Conservation (phyloP, 2,113 vertebrate species). For the Acanthisitta chloris region DNA sequence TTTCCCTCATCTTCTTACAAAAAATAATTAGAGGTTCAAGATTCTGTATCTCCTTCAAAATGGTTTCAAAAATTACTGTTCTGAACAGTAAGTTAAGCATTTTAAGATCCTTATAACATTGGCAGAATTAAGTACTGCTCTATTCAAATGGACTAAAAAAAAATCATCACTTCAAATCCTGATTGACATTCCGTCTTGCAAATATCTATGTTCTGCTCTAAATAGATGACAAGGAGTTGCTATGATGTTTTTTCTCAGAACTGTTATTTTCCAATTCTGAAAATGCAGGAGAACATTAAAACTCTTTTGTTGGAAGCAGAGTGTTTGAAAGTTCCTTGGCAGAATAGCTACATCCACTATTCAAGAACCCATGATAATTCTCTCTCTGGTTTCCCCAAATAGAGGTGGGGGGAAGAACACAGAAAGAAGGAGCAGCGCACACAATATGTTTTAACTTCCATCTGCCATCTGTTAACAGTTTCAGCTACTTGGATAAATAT, state of each 20-base stretch:
- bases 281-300: slow-evolving; percentile 30
- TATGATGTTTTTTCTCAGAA: slow-evolving; percentile 23
- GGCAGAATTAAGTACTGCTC: not conserved
- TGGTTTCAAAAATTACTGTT: not conserved
- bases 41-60: not conserved
- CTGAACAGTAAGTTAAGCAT: not conserved
- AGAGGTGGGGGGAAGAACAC: not conserved
- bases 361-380: slow-evolving; percentile 5
- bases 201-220: not conserved
- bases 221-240: not conserved
- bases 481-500: slow-evolving; percentile 37
- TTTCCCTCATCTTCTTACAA: not conserved
- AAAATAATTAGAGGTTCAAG: not conserved
- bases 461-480: slow-evolving; percentile 49
- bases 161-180: not conserved
- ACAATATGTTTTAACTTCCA: slow-evolving; percentile 42
- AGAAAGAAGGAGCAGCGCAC: not conserved
- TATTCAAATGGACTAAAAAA: not conserved
- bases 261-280: not conserved
- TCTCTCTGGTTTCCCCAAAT: slow-evolving; percentile 6
- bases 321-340: slow-evolving; percentile 31
- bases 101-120: not conserved
- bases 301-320: slow-evolving; percentile 10
- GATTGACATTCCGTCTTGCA: slow-evolving; percentile 2
- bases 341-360: slow-evolving; percentile 22